Evolutionary conservation across 2,888 invertebrate species (phyloP).

Genomic region (Agrotis puta): DNA sequence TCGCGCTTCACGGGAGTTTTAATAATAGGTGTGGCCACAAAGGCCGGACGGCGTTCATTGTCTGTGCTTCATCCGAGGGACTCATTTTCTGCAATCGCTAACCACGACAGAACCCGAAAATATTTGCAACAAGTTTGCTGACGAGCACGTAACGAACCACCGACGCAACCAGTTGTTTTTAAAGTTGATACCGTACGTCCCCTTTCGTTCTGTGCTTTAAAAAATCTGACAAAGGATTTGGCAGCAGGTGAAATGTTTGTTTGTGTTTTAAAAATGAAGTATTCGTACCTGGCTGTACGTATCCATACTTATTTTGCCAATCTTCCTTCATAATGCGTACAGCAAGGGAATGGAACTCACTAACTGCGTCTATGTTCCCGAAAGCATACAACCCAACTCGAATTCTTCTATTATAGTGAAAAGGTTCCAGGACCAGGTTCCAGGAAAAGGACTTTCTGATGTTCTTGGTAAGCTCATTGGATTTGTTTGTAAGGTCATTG

Average conservation of each 20-base stretch:
- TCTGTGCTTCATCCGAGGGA: slow-evolving; percentile 71
- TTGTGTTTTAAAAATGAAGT: slow-evolving; percentile 1
- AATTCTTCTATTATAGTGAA: too few relatives aligned
- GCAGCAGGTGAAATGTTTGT: slow-evolving; percentile 12
- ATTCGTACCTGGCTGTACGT: not conserved
- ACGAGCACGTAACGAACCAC: slow-evolving; percentile 52
- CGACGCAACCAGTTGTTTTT: slow-evolving; percentile 33
- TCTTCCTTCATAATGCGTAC: too few relatives aligned
- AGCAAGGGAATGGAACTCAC: too few relatives aligned
- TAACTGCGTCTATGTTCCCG: too few relatives aligned
- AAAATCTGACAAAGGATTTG: slow-evolving; percentile 31
- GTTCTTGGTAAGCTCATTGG: too few relatives aligned
- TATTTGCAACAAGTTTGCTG: slow-evolving; percentile 69
- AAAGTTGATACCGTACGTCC: slow-evolving; percentile 37
- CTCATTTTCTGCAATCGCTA: slow-evolving; percentile 70
- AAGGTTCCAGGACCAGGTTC: too few relatives aligned
- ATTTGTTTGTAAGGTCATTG: too few relatives aligned
- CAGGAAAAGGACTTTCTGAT: too few relatives aligned
- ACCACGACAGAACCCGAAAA: slow-evolving; percentile 65
- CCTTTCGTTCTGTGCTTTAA: slow-evolving; percentile 11
- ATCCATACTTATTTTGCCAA: too few relatives aligned
- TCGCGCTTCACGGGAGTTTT: slow-evolving; percentile 75
- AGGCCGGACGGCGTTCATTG: slow-evolving; percentile 72
- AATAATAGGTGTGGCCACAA: slow-evolving; percentile 82
- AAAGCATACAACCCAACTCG: too few relatives aligned